Percentiles rank a stretch among this genome's conserved stretches.
phyloP scores from a whole-genome alignment of 2,797 vertebrate genomes.

The Gallinago nigripennis region DNA sequence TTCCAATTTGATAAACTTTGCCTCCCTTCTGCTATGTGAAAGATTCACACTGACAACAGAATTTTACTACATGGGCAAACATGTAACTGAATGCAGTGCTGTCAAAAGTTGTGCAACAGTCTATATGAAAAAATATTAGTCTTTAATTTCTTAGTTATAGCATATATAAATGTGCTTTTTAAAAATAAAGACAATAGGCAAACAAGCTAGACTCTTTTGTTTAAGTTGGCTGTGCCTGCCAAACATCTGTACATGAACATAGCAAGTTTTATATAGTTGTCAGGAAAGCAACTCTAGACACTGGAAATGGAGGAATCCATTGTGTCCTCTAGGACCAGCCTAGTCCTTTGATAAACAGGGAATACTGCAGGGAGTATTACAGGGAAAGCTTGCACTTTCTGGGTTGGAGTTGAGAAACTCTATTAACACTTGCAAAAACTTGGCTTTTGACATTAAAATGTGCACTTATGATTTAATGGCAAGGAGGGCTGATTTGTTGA shows the following conservation, averaged over 20 bases:
- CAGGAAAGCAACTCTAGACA: neutral
- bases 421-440: neutral
- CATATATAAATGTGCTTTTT: neutral
- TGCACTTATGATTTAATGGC: neutral
- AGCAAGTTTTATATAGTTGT: neutral
- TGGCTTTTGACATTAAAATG: neutral
- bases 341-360: neutral
- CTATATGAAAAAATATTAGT: neutral
- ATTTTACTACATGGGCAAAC: neutral
- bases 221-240: neutral
- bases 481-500: neutral
- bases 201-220: neutral
- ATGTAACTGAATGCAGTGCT: neutral
- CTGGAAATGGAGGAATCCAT: neutral
- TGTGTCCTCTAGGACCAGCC: neutral
- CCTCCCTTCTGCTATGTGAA: neutral
- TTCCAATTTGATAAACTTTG: neutral
- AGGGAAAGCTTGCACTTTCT: neutral
- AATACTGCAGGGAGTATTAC: neutral
- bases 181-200: neutral
- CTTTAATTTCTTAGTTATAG: neutral
- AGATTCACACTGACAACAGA: neutral
- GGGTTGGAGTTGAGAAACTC: neutral
- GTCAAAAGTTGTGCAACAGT: rapidly evolving
- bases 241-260: neutral